Percentiles rank a stretch among this genome's conserved stretches.
These are phyloP conservation scores for Cottus gobio DNA, from an alignment of 2,113 vertebrate genomes.

Conservation along the genomic window DNA sequence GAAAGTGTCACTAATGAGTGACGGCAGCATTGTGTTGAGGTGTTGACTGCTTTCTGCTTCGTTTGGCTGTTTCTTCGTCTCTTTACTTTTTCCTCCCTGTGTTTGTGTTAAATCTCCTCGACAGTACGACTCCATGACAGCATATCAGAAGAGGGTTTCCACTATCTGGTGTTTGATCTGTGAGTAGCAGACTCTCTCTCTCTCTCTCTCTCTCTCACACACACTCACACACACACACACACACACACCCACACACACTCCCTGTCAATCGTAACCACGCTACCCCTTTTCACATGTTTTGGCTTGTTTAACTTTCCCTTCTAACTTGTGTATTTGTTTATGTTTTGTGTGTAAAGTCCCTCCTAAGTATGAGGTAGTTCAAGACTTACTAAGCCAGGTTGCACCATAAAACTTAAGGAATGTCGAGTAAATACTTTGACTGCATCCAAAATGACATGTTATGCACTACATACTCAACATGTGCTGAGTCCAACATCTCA, in stretches of 20 bases:
- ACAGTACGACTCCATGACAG: conserved; percentile 81
- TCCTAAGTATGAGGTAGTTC: too few species aligned
- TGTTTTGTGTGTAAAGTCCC: not conserved
- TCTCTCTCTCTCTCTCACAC: not conserved
- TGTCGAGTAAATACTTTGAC: not conserved
- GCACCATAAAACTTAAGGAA: not conserved
- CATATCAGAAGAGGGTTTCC: conserved; percentile 84
- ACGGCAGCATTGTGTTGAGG: not conserved
- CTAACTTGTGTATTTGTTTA: not conserved
- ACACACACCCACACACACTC: not conserved
- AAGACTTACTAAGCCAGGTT: not conserved
- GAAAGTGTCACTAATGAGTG: not conserved
- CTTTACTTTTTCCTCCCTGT: conserved; percentile 15
- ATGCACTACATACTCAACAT: too few species aligned
- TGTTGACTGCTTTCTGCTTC: conserved; percentile 10
- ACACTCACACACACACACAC: not conserved
- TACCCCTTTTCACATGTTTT: not conserved
- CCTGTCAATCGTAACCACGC: too few species aligned
- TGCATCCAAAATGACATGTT: too few species aligned
- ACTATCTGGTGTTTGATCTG: conserved; percentile 83
- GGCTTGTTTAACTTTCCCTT: not conserved
- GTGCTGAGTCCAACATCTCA: too few species aligned
- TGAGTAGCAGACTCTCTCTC: conserved; percentile 59
- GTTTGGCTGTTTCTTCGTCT: conserved; percentile 10
- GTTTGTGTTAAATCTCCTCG: conserved; percentile 6